Percentiles rank a stretch among this genome's conserved stretches.
Evolutionary conservation across 2,888 invertebrate genomes (phyloP).

Genomic region (Junonia oenone): DNA sequence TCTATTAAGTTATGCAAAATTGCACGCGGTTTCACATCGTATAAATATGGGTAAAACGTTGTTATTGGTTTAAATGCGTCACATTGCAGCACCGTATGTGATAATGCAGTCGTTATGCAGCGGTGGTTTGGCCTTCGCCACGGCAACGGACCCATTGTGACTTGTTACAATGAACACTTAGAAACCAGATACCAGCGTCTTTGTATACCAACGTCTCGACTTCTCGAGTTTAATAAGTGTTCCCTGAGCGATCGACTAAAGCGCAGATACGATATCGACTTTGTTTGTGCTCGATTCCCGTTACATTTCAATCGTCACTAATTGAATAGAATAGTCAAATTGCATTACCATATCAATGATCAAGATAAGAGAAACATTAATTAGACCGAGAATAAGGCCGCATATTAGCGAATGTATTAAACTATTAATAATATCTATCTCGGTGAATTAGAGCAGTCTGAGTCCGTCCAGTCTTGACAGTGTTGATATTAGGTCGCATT

Average conservation of each 20-base stretch:
- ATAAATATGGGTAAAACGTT: neutral
- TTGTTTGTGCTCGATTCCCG: neutral
- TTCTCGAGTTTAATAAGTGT: slow-evolving; percentile 45
- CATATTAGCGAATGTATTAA: neutral
- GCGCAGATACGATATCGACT: slow-evolving; percentile 16
- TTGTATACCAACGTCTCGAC: slow-evolving; percentile 48
- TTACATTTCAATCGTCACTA: neutral
- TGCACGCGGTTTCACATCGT: neutral
- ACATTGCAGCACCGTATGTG: slow-evolving; percentile 40
- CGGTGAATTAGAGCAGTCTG: neutral
- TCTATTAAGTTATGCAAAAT: neutral
- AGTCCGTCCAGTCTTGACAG: neutral
- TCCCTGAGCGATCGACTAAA: slow-evolving; percentile 28
- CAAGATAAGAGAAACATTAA: neutral
- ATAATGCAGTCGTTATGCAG: slow-evolving; percentile 67
- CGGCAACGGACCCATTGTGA: slow-evolving; percentile 66
- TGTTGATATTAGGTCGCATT: neutral
- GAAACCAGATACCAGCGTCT: slow-evolving; percentile 69
- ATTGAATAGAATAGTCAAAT: neutral
- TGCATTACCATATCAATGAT: neutral
- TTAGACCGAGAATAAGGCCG: neutral
- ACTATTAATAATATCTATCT: neutral
- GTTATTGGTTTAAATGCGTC: slow-evolving; percentile 35
- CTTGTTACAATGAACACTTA: slow-evolving; percentile 64
- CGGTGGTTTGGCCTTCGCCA: slow-evolving; percentile 69